Percentiles rank a stretch among this genome's conserved stretches.
Evolutionary conservation across 2,888 invertebrate species (phyloP).

Genomic region (Xestia ashworthii): DNA sequence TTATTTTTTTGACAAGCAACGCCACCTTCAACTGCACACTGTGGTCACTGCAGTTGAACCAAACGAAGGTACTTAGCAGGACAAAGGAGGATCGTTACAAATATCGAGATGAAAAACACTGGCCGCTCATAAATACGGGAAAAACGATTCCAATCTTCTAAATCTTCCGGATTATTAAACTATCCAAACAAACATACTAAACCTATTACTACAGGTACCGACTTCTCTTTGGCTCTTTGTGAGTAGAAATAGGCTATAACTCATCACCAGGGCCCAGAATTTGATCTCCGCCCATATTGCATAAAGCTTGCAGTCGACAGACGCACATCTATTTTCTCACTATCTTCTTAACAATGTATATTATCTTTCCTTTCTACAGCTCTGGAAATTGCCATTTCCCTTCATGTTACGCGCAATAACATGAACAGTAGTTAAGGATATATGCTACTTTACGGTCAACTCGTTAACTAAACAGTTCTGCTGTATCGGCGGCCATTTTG

Average conservation of each 20-base stretch:
- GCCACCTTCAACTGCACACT: not conserved
- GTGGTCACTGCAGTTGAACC: not conserved
- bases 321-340: not conserved
- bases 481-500: conserved; percentile 27
- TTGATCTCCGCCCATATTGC: not conserved
- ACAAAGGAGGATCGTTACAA: not conserved
- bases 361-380: conserved; percentile 8
- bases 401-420: conserved; percentile 16
- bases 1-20: not conserved
- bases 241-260: not conserved
- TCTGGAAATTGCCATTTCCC: conserved; percentile 20
- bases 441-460: conserved; percentile 22
- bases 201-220: not conserved
- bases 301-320: not conserved
- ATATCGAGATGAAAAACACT: not conserved
- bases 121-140: not conserved
- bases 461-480: conserved; percentile 48
- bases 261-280: not conserved
- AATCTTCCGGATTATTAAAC: not conserved
- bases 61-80: not conserved
- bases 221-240: not conserved
- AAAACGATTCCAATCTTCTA: too few relatives aligned
- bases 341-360: conserved; percentile 2
- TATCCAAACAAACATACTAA: not conserved
- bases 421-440: conserved; percentile 29